A percentile compares a stretch with the other conserved stretches of the same genome.
phyloP scores from a whole-genome alignment of 2,113 vertebrate species.

The Myotis brandtii region DNA sequence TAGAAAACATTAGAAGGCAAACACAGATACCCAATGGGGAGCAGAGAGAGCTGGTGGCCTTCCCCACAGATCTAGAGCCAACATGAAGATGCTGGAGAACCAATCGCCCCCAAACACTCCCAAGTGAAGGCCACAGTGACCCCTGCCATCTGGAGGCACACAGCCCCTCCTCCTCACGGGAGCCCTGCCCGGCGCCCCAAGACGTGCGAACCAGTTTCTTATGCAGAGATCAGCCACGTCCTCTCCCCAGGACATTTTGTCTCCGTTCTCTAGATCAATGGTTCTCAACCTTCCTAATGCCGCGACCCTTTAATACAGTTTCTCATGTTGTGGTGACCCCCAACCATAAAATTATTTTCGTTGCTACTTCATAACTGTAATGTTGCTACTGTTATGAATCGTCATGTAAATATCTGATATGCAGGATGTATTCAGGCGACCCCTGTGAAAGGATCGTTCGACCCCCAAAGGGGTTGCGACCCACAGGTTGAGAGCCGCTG shows the following conservation, averaged over 20 bases:
- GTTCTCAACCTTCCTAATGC: no score
- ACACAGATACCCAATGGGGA: background rate
- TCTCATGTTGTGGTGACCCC: no score
- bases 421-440: no score
- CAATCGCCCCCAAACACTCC: background rate
- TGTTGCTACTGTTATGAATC: no score
- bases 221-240: background rate
- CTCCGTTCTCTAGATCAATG: background rate
- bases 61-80: background rate
- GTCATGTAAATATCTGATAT: no score
- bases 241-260: background rate
- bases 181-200: fast-evolving
- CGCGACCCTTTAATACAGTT: no score
- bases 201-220: fast-evolving
- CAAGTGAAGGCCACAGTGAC: background rate
- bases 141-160: background rate
- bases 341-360: no score
- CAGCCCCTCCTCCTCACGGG: background rate
- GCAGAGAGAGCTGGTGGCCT: background rate
- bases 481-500: no score
- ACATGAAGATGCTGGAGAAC: background rate
- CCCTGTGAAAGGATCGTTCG: no score
- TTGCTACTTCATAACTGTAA: no score
- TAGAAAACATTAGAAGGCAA: no score
- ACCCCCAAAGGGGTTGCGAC: no score